Percentiles rank a stretch among this genome's conserved stretches.
Evolutionary conservation across 1,140 invertebrate species (phyloP).

Genomic region (Brachionus rotundiformis): DNA sequence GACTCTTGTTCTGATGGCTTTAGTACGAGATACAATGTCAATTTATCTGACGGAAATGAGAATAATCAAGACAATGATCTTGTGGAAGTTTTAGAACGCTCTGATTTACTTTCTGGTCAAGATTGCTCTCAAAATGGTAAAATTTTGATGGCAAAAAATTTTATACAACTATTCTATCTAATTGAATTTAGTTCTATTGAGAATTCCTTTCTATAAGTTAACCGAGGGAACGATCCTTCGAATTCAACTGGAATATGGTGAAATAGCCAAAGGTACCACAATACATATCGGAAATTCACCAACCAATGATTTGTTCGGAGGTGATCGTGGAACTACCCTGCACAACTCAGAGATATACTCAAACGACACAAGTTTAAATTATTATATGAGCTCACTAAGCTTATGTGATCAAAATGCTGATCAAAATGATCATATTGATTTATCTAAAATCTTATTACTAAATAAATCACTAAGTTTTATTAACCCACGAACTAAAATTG

Average conservation of each 20-base stretch:
- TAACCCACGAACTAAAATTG: constrained; percentile 28
- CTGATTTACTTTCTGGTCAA: not conserved
- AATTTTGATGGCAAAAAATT: no score
- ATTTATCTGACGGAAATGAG: constrained; percentile 17
- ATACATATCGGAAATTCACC: constrained; percentile 45
- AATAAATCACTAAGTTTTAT: constrained; percentile 31
- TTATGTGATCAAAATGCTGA: constrained; percentile 33
- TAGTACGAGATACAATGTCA: not conserved
- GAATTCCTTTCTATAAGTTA: constrained; percentile 36
- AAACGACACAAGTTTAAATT: constrained; percentile 36
- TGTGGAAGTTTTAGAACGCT: constrained; percentile 33
- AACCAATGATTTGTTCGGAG: constrained; percentile 47
- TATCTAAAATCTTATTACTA: constrained; percentile 6
- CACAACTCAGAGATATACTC: constrained; percentile 41
- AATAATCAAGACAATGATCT: constrained; percentile 2
- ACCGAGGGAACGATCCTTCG: not conserved
- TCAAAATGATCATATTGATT: not conserved
- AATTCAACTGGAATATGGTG: constrained; percentile 37
- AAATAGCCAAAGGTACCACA: constrained; percentile 21
- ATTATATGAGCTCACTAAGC: constrained; percentile 37
- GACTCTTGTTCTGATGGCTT: constrained; percentile 42
- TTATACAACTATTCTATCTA: not conserved
- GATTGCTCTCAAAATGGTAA: constrained; percentile 14
- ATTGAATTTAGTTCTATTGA: constrained; percentile 14
- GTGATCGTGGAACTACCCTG: constrained; percentile 12